Base-by-base conservation (phyloP, 2,113 vertebrate genomes). In the Podiceps cristatus region DNA sequence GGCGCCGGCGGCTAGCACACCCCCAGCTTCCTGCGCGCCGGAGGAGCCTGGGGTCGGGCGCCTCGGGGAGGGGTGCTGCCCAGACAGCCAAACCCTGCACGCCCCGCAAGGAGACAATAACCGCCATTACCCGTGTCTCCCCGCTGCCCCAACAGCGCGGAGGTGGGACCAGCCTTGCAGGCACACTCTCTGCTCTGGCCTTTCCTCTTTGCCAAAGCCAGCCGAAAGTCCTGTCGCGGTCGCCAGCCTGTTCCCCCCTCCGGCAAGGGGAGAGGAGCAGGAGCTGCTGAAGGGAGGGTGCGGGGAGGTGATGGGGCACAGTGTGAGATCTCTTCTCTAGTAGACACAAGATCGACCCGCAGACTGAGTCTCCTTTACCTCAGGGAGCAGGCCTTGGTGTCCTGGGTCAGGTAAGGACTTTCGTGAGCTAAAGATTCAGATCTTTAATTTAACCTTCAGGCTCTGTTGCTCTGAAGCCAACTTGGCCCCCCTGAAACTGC, bases 131-230 rank as follows among this genome's bases (percentile, higher is more conserved):
- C 40, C 4, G 2, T 12, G 8, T 4, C 64, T 42, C 12, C 40
- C 11, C 58, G 22, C 19, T 45, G 68, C 63, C 37, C 14, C 37
- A 42, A 15, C 31, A 62, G 52, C 5, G 16, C 58, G 73, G 73
- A 72, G 7, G 20, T 27, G 24, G 31, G n/a, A 11, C 14, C 55
- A 81, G 49, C n/a, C 79, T 73, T 18, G 17, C 74, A 77, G 37
- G 28, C 7, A 64, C 13, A 23, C 49, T 63, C 72, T 56, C 1
- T 0, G 42, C 16, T 22, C 2, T 0, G 20, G 49, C 25, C 40
- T 31, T 37, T 52, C 52, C 49, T 50, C 80, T 71, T 56, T 9
- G 27, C 44, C 28, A 45, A 62, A 79, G 28, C 37, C 63, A 63
- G 55, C 28, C 4, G 0, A 58, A 52, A 55, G 37, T 17, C 33